A percentile compares a stretch with the other conserved stretches of the same genome.
Conservation (phyloP, 2,797 vertebrate genomes). For the Rousettus madagascariensis region DNA sequence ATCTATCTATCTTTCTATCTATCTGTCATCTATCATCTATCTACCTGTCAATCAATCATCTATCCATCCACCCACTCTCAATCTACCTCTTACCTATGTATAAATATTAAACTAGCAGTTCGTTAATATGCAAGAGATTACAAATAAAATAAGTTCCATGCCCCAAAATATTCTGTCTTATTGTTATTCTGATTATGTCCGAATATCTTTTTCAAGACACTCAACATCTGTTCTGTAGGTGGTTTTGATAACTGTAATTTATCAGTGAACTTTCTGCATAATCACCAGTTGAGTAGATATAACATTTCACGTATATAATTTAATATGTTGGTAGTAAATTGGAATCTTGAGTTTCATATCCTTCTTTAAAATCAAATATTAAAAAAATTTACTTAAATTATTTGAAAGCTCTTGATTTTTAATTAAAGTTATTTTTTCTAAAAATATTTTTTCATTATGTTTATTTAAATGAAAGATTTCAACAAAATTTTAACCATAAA, state of each 20-base stretch:
- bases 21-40: neutral
- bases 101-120: slow-evolving; percentile 15
- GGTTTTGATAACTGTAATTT: neutral
- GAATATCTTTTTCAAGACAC: neutral
- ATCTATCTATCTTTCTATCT: neutral
- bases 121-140: neutral
- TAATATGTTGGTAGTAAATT: neutral
- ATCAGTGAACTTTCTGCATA: neutral
- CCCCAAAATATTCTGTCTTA: neutral
- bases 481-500: neutral
- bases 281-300: neutral
- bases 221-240: neutral
- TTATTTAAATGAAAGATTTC: slow-evolving; percentile 1
- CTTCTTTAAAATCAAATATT: slow-evolving; percentile 12
- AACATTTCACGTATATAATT: neutral
- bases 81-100: neutral
- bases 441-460: neutral
- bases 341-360: neutral
- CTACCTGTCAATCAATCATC: neutral
- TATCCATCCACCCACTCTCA: neutral
- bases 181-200: neutral
- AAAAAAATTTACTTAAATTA: neutral
- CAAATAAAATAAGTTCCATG: neutral
- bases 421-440: slow-evolving; percentile 5
- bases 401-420: neutral